Evolutionary conservation across 2,888 invertebrate genomes (phyloP).

Genomic region (Hedychridium roseum): DNA sequence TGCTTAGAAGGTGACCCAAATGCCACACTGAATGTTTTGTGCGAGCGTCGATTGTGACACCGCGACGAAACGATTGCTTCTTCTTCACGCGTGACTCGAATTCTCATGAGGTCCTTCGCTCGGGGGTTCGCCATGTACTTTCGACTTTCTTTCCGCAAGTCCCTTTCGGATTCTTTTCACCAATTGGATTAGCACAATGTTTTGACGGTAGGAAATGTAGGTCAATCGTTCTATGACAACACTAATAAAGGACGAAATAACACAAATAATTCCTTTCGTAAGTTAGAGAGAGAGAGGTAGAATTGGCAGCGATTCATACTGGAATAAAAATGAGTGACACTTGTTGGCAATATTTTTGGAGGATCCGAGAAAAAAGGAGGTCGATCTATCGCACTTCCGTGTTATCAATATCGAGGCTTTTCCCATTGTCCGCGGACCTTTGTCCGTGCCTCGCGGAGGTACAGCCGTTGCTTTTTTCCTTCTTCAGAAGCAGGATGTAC

Average conservation of each 20-base stretch:
- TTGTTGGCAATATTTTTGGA: too few species aligned
- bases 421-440: background rate
- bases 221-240: too few species aligned
- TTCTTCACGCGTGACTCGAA: slow-evolving; percentile 7
- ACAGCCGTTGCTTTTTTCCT: slow-evolving; percentile 2
- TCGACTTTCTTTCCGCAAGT: background rate
- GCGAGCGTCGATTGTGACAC: slow-evolving; percentile 10
- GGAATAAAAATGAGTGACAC: too few species aligned
- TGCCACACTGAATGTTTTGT: slow-evolving; percentile 5
- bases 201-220: too few species aligned
- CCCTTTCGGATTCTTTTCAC: background rate
- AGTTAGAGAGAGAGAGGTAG: too few species aligned
- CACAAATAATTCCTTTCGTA: too few species aligned
- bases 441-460: background rate
- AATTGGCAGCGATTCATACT: too few species aligned
- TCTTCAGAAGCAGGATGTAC: slow-evolving; percentile 14
- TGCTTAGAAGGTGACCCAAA: slow-evolving; percentile 10
- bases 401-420: slow-evolving; percentile 1
- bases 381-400: too few species aligned
- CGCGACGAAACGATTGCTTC: slow-evolving; percentile 3
- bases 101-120: background rate
- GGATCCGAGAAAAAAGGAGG: too few species aligned
- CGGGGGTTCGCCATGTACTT: background rate
- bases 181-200: too few species aligned
- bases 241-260: too few species aligned